A percentile compares a stretch with the other conserved stretches of the same genome.
phyloP scores from a whole-genome alignment of 2,797 vertebrate species.

The Meriones psammophilus region DNA sequence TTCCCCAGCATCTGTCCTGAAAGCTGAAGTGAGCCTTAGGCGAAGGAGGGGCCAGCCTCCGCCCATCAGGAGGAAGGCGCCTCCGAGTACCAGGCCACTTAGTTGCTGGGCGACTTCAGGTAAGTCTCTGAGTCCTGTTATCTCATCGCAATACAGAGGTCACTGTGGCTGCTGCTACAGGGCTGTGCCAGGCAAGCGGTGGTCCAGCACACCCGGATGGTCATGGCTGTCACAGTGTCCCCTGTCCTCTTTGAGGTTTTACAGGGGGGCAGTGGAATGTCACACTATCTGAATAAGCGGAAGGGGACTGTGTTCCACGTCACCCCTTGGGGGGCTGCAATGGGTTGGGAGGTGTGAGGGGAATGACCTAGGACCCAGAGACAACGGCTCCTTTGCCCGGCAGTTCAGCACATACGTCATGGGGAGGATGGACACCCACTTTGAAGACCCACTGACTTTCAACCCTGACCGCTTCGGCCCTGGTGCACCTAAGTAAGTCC shows the following conservation, averaged over 20 bases:
- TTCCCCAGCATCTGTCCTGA: too few relatives aligned
- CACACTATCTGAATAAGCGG: neutral
- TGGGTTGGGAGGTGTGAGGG: neutral
- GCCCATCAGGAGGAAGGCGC: neutral
- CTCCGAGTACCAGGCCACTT: neutral
- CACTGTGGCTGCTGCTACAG: neutral
- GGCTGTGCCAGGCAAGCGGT: neutral
- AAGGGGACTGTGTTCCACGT: neutral
- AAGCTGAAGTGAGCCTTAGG: neutral
- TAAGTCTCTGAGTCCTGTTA: conserved; percentile 1
- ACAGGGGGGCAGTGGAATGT: neutral
- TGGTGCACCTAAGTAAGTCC: conserved; percentile 93
- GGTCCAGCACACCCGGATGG: accelerated
- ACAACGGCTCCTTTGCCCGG: conserved; percentile 56
- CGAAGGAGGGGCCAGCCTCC: neutral
- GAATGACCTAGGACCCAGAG: neutral
- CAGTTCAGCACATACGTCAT: conserved; percentile 91
- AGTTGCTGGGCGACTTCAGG: neutral
- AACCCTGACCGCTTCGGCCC: conserved; percentile 95
- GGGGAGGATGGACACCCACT: conserved; percentile 92
- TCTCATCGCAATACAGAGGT: neutral
- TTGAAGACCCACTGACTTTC: conserved; percentile 93
- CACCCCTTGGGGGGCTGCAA: accelerated
- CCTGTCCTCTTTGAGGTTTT: neutral
- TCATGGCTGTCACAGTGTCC: neutral